A percentile compares a stretch with the other conserved stretches of the same genome.
phyloP scores from a whole-genome alignment of 2,797 vertebrate species.

The Monodelphis domestica region DNA sequence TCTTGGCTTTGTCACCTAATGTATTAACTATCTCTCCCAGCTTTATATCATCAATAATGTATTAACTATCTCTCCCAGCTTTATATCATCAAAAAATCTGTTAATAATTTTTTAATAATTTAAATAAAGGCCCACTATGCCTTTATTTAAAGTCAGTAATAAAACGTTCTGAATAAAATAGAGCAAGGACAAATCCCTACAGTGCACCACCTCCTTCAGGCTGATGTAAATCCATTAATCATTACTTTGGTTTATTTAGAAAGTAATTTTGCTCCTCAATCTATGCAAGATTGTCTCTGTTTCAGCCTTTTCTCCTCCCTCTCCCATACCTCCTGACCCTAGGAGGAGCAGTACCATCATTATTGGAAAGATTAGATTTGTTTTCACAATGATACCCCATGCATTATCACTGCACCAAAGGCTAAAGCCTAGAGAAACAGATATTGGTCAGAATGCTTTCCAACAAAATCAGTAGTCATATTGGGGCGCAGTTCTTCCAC shows the following conservation, averaged over 20 bases:
- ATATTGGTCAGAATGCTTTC: background rate
- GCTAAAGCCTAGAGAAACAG: background rate
- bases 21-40: background rate
- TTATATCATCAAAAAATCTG: background rate
- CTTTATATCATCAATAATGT: background rate
- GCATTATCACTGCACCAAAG: background rate
- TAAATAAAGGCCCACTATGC: background rate
- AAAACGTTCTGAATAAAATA: background rate
- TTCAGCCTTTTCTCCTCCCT: background rate
- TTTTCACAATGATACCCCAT: background rate
- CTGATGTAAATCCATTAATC: background rate
- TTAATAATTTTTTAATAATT: no score
- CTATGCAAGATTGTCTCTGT: background rate
- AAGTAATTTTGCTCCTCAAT: background rate
- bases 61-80: background rate
- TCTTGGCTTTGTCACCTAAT: background rate
- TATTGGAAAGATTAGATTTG: background rate
- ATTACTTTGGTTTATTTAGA: background rate
- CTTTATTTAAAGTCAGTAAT: background rate
- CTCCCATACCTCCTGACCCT: rapidly evolving
- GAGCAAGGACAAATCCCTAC: background rate
- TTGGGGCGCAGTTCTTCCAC: background rate
- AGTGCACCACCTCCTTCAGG: background rate
- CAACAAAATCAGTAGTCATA: background rate
- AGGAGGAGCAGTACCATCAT: background rate